Percentiles rank a stretch among this genome's conserved stretches.
These are phyloP conservation scores for Euphonia xanthogaster DNA, from an alignment of 2,797 vertebrate species.

Conservation along the genomic window DNA sequence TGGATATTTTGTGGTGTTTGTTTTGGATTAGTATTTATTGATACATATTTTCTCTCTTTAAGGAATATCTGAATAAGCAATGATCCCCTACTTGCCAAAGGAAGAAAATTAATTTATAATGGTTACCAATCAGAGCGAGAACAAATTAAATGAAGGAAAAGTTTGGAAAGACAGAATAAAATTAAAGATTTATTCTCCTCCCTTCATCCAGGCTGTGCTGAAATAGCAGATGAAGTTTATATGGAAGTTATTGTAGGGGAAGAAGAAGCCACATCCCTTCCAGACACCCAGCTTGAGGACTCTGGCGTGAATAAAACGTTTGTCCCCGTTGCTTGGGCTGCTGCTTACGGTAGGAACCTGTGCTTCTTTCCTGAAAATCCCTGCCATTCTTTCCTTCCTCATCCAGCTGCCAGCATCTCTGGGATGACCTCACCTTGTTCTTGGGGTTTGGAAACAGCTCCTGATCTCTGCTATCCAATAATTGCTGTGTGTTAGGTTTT, in stretches of 20 bases:
- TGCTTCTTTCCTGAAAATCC: neutral
- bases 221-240: slow-evolving; percentile 90
- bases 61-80: slow-evolving; percentile 15
- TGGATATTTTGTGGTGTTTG: neutral
- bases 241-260: slow-evolving; percentile 90
- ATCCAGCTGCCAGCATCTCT: neutral
- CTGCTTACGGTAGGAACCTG: slow-evolving; percentile 83
- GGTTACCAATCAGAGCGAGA: neutral
- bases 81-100: slow-evolving; percentile 5
- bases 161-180: neutral
- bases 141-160: neutral
- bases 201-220: slow-evolving; percentile 79
- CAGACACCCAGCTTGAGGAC: slow-evolving; percentile 81
- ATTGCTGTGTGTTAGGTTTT: neutral
- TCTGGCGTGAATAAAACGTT: slow-evolving; percentile 83
- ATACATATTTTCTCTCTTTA: neutral
- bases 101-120: neutral
- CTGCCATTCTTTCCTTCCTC: neutral
- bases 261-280: slow-evolving; percentile 82
- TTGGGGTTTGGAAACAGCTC: neutral
- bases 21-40: neutral
- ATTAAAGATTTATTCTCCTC: slow-evolving; percentile 24
- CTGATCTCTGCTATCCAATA: neutral
- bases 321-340: slow-evolving; percentile 87
- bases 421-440: neutral